Evolutionary conservation across 2,888 invertebrate species (phyloP), one percentile per base, ranked within the genome.

Genomic region (Microchrysa polita): DNA sequence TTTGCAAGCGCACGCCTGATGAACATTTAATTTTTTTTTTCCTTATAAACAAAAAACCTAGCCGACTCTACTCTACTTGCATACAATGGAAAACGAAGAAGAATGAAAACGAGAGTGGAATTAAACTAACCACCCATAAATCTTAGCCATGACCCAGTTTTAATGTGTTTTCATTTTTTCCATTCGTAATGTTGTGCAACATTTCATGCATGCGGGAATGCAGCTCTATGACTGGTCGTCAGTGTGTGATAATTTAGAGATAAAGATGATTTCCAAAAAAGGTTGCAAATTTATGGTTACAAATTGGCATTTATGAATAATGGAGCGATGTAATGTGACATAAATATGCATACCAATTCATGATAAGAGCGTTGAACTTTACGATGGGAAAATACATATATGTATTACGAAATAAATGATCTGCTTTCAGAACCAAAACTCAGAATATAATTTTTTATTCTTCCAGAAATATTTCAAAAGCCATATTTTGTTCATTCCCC

Each of bases 121-220:
- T 61, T 61, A 40, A n/a, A 42, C 42, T 34, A 61, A 34, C 61
- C 61, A 61, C 42, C 61, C 61, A 61, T 61, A 61, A 61, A 61
- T 61, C 61, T 61, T 61, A 65, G 48, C 65, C 65, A 65, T 65
- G 65, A 65, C 65, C 65, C 20, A 44, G 22, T 48, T 65, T 48
- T 20, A 12, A n/a, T 7, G 2, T 34, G 2, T 34, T 34, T n/a
- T n/a, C n/a, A n/a, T n/a, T n/a, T n/a, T 34, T 34, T 34, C 2
- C 7, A 34, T 7, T 34, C 27, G 27, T 34, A 7, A 48, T 48
- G 14, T 48, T 48, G 48, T 48, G 48, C 16, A 48, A 48, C 48
- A 48, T 48, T 48, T 2, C 12, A n/a, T 48, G 48, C 16, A 48
- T 48, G 12, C 4, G 2, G 48, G 16, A 12, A 48, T 48, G 48